A percentile compares a stretch with the other conserved stretches of the same genome.
Conservation (phyloP, 2,113 vertebrate genomes). For the Neolamprologus toae region DNA sequence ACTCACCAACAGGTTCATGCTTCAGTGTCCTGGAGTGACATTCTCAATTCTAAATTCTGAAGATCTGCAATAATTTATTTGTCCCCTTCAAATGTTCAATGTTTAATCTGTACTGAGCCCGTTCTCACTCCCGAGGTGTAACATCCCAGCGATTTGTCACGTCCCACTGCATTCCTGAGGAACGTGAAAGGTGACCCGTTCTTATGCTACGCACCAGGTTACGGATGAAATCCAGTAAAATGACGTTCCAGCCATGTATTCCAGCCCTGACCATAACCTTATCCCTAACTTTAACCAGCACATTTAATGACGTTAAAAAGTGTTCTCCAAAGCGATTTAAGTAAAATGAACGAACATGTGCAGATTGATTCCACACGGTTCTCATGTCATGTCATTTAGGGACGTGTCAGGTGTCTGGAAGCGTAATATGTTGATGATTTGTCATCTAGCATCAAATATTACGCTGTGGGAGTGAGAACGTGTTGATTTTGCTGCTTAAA, state of each 20-base stretch:
- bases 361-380: background rate
- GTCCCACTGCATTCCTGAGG: background rate
- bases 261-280: background rate
- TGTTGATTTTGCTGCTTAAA: background rate
- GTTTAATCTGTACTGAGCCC: background rate
- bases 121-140: background rate
- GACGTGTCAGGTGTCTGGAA: rapidly evolving
- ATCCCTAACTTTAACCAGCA: background rate
- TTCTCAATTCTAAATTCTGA: background rate
- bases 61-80: background rate
- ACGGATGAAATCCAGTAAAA: background rate
- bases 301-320: background rate
- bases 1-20: background rate
- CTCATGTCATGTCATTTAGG: background rate
- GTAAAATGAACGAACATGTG: background rate
- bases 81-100: background rate
- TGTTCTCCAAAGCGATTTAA: background rate
- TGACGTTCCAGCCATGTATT: background rate
- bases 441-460: background rate
- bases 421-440: background rate
- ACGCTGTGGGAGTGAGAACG: rapidly evolving
- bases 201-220: background rate
- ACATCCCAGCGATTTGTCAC: rapidly evolving
- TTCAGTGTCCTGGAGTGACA: background rate
- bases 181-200: background rate